Percentiles rank a stretch among this genome's conserved stretches.
Conservation (phyloP, 2,797 vertebrate species). For the Tenualosa ilisha region DNA sequence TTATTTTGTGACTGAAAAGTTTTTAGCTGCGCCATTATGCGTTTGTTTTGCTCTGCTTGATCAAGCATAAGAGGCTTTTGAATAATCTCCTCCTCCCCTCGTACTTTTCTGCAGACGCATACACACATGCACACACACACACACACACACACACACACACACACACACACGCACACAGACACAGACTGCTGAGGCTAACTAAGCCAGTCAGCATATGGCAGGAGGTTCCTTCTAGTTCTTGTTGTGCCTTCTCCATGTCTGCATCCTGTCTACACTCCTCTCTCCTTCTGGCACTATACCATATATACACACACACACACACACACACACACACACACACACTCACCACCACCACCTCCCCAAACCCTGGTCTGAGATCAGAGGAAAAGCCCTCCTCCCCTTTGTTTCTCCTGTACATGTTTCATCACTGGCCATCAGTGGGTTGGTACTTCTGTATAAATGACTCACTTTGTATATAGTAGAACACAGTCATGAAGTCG, state of each 20-base stretch:
- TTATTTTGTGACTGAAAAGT: neutral
- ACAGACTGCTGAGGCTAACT: conserved; percentile 22
- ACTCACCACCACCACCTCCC: neutral
- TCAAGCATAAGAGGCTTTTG: conserved; percentile 1
- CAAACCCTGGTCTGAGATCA: neutral
- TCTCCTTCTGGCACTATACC: neutral
- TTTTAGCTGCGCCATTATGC: neutral
- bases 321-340: neutral
- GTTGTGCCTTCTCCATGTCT: neutral
- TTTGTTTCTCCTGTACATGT: too few relatives aligned
- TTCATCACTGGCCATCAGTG: too few relatives aligned
- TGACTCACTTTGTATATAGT: too few relatives aligned
- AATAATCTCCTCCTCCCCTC: neutral
- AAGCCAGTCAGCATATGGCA: conserved; percentile 2
- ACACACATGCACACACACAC: conserved; percentile 27
- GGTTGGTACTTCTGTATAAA: too few relatives aligned
- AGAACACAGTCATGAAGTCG: too few relatives aligned
- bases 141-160: too few relatives aligned
- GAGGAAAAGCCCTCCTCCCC: neutral
- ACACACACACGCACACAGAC: too few relatives aligned
- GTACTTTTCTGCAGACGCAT: neutral
- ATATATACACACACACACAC: neutral
- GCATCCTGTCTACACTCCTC: neutral
- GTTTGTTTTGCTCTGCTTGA: conserved; percentile 1
- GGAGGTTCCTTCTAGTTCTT: neutral